Conservation (phyloP, 2,888 invertebrate genomes). For the Spicauda simplicius region DNA sequence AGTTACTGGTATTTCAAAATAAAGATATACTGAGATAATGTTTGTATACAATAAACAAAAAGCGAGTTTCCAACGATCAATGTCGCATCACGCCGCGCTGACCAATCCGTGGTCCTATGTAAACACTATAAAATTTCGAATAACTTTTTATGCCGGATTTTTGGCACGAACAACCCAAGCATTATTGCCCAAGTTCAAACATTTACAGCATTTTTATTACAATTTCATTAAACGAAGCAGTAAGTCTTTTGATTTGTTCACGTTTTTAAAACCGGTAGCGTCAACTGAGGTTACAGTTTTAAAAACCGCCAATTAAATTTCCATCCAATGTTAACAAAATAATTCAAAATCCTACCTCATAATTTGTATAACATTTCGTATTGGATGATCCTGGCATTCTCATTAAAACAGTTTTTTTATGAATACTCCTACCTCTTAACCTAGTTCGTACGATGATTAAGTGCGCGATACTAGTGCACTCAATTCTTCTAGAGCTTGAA, state of each 20-base stretch:
- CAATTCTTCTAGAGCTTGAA: constrained; percentile 3
- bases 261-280: neutral
- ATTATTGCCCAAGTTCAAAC: neutral
- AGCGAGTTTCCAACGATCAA: neutral
- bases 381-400: constrained; percentile 22
- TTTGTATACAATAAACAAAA: constrained; percentile 35
- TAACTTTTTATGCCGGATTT: constrained; percentile 13
- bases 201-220: constrained; percentile 1
- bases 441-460: constrained; percentile 24
- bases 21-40: constrained; percentile 43
- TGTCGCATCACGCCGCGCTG: neutral
- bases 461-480: constrained; percentile 22
- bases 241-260: neutral
- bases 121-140: constrained; percentile 20
- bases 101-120: constrained; percentile 14
- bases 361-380: too few relatives aligned
- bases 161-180: constrained; percentile 6
- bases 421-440: constrained; percentile 24
- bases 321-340: too few relatives aligned
- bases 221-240: neutral
- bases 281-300: neutral
- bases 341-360: too few relatives aligned
- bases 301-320: too few relatives aligned
- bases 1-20: neutral
- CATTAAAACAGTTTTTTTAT: constrained; percentile 28